Percentiles rank a stretch among this genome's conserved stretches.
These are phyloP conservation scores for Oikopleura albicans DNA, from an alignment of 23 tunicate genomes.

Conservation along the genomic window DNA sequence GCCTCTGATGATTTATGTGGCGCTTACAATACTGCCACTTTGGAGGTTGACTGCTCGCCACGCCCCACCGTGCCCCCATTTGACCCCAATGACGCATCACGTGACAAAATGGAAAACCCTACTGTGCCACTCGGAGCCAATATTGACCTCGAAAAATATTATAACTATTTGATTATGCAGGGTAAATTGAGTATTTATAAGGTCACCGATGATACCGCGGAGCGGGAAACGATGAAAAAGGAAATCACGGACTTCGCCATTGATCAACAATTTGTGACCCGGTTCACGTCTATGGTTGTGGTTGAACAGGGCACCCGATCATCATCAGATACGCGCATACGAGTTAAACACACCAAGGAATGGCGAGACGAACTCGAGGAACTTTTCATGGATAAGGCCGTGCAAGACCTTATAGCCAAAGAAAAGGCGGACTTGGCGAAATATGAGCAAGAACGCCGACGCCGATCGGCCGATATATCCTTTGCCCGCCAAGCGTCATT, in stretches of 20 bases:
- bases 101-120: neutral
- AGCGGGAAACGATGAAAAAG: neutral
- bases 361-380: neutral
- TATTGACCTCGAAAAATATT: neutral
- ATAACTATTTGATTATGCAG: neutral
- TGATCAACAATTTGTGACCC: neutral
- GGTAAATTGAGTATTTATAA: neutral
- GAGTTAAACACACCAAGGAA: too few species aligned
- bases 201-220: neutral
- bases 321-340: too few species aligned
- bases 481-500: too few species aligned
- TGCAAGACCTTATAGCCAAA: neutral
- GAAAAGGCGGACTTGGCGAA: too few species aligned
- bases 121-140: neutral
- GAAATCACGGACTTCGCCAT: neutral
- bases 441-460: too few species aligned
- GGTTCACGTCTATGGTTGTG: neutral
- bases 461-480: too few species aligned
- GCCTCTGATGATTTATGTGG: neutral
- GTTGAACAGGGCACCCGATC: too few species aligned
- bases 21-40: neutral
- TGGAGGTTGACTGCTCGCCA: neutral
- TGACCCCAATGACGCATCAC: neutral
- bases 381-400: neutral
- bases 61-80: neutral